Evolutionary conservation across 64 coral and sea anemone species (phyloP).

Genomic region (Platygyra sinensis): DNA sequence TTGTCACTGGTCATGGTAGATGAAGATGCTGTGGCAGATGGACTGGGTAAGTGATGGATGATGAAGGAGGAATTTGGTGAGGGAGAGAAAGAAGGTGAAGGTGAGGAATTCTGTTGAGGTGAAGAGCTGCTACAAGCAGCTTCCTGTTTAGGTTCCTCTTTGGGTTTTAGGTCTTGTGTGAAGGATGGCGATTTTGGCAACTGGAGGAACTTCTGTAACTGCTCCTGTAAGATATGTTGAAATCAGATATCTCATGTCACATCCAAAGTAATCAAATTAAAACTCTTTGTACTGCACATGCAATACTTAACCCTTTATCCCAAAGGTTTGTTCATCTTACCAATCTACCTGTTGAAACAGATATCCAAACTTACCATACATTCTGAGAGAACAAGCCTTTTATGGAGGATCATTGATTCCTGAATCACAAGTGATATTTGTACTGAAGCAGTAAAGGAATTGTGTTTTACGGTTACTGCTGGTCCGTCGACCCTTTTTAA

Average conservation of each 20-base stretch:
- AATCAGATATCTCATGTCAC: no score
- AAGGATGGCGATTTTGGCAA: conserved; percentile 15
- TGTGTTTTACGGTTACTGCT: no score
- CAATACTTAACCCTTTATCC: no score
- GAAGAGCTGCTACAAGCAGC: not conserved
- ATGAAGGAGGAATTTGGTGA: conserved; percentile 5
- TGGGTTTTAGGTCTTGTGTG: not conserved
- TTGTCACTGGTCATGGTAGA: not conserved
- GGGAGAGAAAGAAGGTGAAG: not conserved
- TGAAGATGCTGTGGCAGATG: not conserved
- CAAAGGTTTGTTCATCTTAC: no score
- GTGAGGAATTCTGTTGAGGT: not conserved
- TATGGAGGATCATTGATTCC: no score
- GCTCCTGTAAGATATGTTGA: not conserved
- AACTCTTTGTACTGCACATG: no score
- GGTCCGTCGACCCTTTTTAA: no score
- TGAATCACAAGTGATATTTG: no score
- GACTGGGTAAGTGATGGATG: conserved; percentile 10
- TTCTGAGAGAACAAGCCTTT: not conserved
- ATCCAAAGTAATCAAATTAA: no score
- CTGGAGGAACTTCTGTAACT: conserved; percentile 29
- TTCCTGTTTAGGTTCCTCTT: conserved; percentile 15
- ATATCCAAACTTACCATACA: no score
- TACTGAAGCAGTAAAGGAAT: no score
- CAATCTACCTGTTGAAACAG: no score